A percentile compares a stretch with the other conserved stretches of the same genome.
phyloP scores from a whole-genome alignment of 2,113 vertebrate species.

The Tricholaema leucomelas region DNA sequence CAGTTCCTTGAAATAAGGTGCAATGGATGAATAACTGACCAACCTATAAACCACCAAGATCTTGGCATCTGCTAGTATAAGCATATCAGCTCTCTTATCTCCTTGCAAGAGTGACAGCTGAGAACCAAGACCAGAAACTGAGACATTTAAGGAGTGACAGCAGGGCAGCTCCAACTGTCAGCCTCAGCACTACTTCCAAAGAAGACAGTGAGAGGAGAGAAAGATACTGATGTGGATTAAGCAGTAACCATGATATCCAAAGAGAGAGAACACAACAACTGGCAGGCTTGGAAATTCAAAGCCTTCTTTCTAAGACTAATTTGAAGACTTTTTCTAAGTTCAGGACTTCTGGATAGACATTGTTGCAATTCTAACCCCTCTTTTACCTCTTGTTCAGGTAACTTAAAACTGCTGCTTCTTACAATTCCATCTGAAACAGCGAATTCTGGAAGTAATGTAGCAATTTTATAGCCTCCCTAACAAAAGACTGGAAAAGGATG shows the following conservation, averaged over 20 bases:
- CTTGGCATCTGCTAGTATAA: neutral
- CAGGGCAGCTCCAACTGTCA: neutral
- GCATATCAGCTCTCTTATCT: neutral
- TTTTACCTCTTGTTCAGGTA: neutral
- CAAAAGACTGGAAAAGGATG: neutral
- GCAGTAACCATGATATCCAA: neutral
- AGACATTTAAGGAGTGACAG: neutral
- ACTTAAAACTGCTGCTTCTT: neutral
- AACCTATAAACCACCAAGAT: neutral
- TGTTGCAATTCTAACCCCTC: neutral
- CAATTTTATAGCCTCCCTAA: neutral
- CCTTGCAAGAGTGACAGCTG: neutral
- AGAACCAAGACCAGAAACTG: neutral
- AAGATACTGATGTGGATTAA: neutral
- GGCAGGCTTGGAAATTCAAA: neutral
- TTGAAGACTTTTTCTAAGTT: neutral
- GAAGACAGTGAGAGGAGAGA: accelerated
- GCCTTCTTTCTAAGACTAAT: no score
- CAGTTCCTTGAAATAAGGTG: neutral
- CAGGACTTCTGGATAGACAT: neutral
- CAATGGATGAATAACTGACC: neutral
- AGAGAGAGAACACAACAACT: neutral
- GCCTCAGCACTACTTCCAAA: neutral
- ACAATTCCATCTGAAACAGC: neutral
- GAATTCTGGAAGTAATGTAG: neutral